Evolutionary conservation across 2,888 invertebrate genomes (phyloP), one percentile per base, ranked within the genome.

Genomic region (Yponomeuta malinellus): DNA sequence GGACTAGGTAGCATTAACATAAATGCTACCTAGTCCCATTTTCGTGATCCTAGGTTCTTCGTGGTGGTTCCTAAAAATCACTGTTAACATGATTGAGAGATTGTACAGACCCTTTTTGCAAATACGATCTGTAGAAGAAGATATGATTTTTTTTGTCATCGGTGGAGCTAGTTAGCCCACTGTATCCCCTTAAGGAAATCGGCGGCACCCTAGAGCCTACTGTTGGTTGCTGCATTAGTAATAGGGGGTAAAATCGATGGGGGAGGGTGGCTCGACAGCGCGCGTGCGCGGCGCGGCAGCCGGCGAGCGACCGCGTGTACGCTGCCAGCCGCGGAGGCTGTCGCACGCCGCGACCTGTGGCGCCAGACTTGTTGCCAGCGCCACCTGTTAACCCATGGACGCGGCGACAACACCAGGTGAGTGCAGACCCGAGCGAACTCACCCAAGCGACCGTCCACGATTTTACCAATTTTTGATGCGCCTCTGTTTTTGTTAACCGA

Each of bases 281-380:
- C 52, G 52, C 52, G 15, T 59, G 52, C 52, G 52, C 15, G 52
- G 12, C 15, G 52, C 8, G 52, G 6, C 4, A 15, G 15, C 52
- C 52, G 52, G 52, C 52, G 15, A 59, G 52, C 12, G 15, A 15
- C 52, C 52, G 52, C 52, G 52, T 59, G 52, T 59, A 59, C 52
- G 52, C 52, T 12, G 15, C 52, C 15, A 59, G 52, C 52, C 52
- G 52, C 52, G 52, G 52, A 59, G 52, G 52, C 52, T 59, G 15
- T 59, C 52, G 52, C 52, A 59, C 52, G 52, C 6, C 52, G 52
- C 52, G 52, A 59, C 52, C 52, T 59, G 52, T 59, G 52, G 52
- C 52, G 52, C 52, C 52, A 59, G 52, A 59, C 52, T 59, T 59
- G 52, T 59, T 59, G 52, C 52, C 52, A 59, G 52, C 52, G 52